These are phyloP conservation scores for Microtus oregoni DNA, from an alignment of 2,113 vertebrate species.

Conservation along the genomic window DNA sequence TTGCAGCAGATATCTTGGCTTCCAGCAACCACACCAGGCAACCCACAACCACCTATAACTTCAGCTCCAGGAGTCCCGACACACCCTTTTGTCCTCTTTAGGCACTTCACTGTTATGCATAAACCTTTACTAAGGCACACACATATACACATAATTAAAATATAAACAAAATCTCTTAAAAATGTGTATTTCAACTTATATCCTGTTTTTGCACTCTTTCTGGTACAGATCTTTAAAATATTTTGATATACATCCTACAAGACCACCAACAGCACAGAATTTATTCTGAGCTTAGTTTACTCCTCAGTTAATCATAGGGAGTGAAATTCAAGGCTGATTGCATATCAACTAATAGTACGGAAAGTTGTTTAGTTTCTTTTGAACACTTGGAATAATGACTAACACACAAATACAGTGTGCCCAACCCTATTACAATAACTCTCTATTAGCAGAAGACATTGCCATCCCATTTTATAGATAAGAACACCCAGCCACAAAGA, in stretches of 20 bases:
- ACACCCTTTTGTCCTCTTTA: not conserved
- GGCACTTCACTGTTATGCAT: not conserved
- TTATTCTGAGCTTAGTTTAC: not conserved
- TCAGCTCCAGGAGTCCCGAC: not conserved
- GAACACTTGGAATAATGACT: not conserved
- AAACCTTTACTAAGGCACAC: not conserved
- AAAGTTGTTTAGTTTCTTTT: not conserved
- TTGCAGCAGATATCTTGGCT: too few relatives aligned
- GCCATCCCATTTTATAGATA: not conserved
- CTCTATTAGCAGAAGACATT: not conserved
- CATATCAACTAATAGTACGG: not conserved
- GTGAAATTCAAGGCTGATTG: not conserved
- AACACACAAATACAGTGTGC: not conserved
- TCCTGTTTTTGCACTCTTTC: not conserved
- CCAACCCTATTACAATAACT: not conserved
- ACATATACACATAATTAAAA: not conserved
- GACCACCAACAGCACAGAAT: not conserved
- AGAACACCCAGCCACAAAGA: conserved; percentile 22
- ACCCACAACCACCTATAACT: too few relatives aligned
- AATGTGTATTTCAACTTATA: not conserved
- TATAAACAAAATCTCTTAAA: not conserved
- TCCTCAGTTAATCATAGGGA: not conserved
- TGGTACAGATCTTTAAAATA: not conserved
- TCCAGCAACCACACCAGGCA: too few relatives aligned
- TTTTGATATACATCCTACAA: conserved; percentile 1